These are phyloP conservation scores for Parazoanthus atlanticus DNA, from an alignment of 92 coral and sea anemone species.

Conservation along the genomic window DNA sequence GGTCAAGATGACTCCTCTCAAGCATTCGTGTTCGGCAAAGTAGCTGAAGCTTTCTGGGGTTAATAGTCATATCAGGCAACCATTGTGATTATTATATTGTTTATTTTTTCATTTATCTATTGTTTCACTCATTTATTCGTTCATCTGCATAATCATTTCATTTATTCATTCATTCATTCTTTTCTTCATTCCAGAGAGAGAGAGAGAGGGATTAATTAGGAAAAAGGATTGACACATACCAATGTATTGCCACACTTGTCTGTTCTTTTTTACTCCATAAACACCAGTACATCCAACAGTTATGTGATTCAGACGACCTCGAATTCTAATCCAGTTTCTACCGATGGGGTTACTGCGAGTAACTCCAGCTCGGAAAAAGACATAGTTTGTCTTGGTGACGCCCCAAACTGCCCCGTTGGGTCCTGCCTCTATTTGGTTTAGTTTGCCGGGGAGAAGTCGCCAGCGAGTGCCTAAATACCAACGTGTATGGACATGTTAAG, in stretches of 20 bases:
- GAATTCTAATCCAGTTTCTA: background rate
- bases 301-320: background rate
- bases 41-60: too few species aligned
- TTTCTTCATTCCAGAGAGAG: too few species aligned
- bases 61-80: too few species aligned
- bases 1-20: too few species aligned
- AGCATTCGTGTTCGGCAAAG: too few species aligned
- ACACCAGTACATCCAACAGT: conserved; percentile 10
- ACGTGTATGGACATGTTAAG: too few species aligned
- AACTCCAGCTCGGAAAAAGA: background rate
- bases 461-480: background rate
- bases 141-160: too few species aligned
- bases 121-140: too few species aligned
- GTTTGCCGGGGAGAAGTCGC: background rate
- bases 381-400: background rate
- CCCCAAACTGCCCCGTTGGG: conserved; percentile 19
- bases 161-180: too few species aligned
- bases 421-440: background rate
- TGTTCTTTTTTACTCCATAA: conserved; percentile 1
- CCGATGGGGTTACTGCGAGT: background rate
- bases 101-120: too few species aligned
- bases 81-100: too few species aligned
- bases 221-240: background rate
- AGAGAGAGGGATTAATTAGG: too few species aligned
- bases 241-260: background rate